Conservation (phyloP, 1,140 invertebrate genomes). For the Hyles euphorbiae region DNA sequence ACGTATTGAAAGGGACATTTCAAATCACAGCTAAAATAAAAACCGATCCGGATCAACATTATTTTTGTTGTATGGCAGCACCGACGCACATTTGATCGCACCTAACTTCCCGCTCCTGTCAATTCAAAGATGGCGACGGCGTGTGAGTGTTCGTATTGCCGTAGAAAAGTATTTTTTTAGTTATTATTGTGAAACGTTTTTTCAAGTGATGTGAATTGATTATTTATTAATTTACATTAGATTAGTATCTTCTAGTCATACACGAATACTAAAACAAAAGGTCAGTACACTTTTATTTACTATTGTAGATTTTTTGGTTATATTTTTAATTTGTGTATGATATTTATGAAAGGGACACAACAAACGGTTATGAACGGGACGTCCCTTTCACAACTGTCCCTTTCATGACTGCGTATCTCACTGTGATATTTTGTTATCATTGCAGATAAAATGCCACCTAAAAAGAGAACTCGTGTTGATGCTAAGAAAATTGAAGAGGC, state of each 20-base stretch:
- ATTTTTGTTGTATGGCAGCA: too few species aligned
- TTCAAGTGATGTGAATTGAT: conserved; percentile 13
- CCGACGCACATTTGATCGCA: conserved; percentile 1
- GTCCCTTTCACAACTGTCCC: too few species aligned
- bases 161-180: conserved; percentile 12
- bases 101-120: conserved; percentile 15
- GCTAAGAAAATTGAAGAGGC: too few species aligned
- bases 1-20: conserved; percentile 18
- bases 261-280: conserved; percentile 9
- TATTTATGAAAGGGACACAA: too few species aligned
- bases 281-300: conserved; percentile 11
- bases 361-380: too few species aligned
- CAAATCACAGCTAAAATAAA: conserved; percentile 15
- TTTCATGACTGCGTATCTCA: too few species aligned
- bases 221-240: conserved; percentile 7
- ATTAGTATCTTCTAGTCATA: conserved; percentile 8
- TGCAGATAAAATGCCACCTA: too few species aligned
- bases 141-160: conserved; percentile 1
- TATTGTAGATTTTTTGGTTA: conserved; percentile 7
- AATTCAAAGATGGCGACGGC: conserved; percentile 8
- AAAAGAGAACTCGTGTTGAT: too few species aligned
- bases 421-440: too few species aligned
- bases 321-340: too few species aligned
- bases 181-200: conserved; percentile 9
- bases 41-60: conserved; percentile 11